A percentile compares a stretch with the other conserved stretches of the same genome.
phyloP scores from a whole-genome alignment of 2,113 vertebrate species.

The Thymallus thymallus region DNA sequence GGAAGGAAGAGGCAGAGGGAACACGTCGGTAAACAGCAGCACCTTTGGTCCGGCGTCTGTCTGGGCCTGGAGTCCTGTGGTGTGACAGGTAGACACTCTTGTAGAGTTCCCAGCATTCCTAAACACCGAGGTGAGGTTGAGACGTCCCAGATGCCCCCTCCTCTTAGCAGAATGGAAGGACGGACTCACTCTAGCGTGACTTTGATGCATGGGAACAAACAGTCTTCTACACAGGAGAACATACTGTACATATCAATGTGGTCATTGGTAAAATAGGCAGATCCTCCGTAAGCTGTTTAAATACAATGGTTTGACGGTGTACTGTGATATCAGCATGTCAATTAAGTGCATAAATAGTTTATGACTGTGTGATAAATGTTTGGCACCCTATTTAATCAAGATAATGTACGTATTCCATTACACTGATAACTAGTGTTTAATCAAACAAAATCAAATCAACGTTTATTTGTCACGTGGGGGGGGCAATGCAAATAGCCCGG shows the following conservation, averaged over 20 bases:
- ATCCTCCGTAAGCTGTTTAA: background rate
- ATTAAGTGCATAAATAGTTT: background rate
- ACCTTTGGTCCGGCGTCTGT: slow-evolving; percentile 72
- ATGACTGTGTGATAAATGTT: too few relatives aligned
- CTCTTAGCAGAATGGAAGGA: slow-evolving; percentile 18
- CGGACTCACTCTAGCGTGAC: slow-evolving; percentile 14
- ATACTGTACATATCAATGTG: slow-evolving; percentile 2
- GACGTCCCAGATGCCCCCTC: slow-evolving; percentile 54
- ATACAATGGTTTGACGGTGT: background rate
- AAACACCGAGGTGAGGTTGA: slow-evolving; percentile 41
- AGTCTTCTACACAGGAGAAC: background rate
- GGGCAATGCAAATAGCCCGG: too few relatives aligned
- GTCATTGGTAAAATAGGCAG: background rate
- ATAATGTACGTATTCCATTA: too few relatives aligned
- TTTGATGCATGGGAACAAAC: slow-evolving; percentile 26
- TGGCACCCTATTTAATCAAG: too few relatives aligned
- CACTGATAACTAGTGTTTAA: background rate
- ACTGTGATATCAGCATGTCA: background rate
- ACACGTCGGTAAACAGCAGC: slow-evolving; percentile 67
- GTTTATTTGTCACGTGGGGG: too few relatives aligned
- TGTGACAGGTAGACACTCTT: slow-evolving; percentile 59
- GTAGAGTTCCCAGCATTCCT: slow-evolving; percentile 50
- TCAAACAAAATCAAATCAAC: too few relatives aligned
- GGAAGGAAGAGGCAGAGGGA: slow-evolving; percentile 45
- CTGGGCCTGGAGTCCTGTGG: slow-evolving; percentile 51